Conservation (phyloP, 2,888 invertebrate species). For the Drosophila atripex region DNA sequence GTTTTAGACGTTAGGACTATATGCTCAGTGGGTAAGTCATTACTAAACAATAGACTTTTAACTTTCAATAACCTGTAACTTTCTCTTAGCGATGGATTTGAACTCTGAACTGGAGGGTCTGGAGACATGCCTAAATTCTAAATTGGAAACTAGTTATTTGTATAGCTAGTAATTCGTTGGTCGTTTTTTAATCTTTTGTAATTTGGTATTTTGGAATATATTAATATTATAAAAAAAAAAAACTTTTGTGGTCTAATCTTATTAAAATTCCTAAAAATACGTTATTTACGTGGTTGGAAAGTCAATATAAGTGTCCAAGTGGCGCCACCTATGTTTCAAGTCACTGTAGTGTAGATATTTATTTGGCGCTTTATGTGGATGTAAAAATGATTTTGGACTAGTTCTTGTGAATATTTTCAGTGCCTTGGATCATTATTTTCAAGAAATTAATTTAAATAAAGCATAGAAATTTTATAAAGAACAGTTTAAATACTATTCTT, state of each 20-base stretch:
- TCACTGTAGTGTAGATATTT: not conserved
- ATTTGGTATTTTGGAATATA: not conserved
- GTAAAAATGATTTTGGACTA: not conserved
- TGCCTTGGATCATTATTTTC: not conserved
- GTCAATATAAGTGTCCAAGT: not conserved
- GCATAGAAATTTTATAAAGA: no score
- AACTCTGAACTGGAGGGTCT: not conserved
- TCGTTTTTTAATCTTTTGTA: not conserved
- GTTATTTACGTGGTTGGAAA: not conserved
- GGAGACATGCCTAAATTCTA: not conserved
- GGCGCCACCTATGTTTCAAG: not conserved
- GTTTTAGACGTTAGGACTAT: not conserved
- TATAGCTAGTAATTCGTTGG: not conserved
- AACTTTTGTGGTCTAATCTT: not conserved
- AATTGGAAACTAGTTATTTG: not conserved
- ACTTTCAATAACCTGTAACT: no score
- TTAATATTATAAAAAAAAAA: not conserved
- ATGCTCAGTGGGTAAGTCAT: slow-evolving; percentile 1
- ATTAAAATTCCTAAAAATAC: not conserved
- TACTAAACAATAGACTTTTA: no score
- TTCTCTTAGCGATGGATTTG: not conserved
- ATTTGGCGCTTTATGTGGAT: not conserved
- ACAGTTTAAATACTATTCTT: no score
- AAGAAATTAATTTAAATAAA: not conserved
- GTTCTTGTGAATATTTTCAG: not conserved